Base-by-base conservation (phyloP, 2,797 vertebrate species). In the Mus spretus region DNA sequence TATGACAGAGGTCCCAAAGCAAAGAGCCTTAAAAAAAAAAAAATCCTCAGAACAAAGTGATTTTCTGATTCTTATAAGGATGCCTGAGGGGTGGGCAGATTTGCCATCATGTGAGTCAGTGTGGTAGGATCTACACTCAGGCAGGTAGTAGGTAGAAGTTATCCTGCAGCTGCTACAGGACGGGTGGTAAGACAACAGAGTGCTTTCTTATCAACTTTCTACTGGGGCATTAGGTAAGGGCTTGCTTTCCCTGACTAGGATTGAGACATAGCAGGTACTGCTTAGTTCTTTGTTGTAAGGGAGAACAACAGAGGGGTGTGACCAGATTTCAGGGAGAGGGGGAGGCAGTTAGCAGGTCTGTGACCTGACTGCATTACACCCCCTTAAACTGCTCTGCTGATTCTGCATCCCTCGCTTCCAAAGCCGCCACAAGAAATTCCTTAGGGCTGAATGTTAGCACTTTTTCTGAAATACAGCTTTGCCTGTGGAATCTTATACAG, bases 391-490 rank as follows among this genome's bases (percentile, higher is more conserved):
- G 24, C 19, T 91, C 91, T 91, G 40, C 47, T 80, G n/a, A n/a
- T 88, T 93, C 55, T 84, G 61, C 44, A 44, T 82, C 53, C 53
- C 28, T 78, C 81, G 80, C 74, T 81, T n/a, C 14, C 61, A 90
- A 47, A 85, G 44, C 22, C 80, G 63, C 86, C 96, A 79, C 13
- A 92, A n/a, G 53, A 9, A 86, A 88, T 80, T 78, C 47, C 59
- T 96, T 10, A 80, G 15, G 61, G 70, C 82, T 96, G 57, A 67
- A 70, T n/a, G 89, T 90, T 88, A 94, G 82, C 1, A 37, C 22
- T 77, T 55, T 78, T 78, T 75, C 47, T 63, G 9, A 84, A 90
- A 80, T 57, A 89, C 11, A 74, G n/a, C 22, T 37, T 44, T 20
- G 15, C 34, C 77, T 24, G 72, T 11, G 34, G 17, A 55, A 74